Base-by-base conservation (phyloP, 2,113 vertebrate species). In the Uropsilus gracilis region DNA sequence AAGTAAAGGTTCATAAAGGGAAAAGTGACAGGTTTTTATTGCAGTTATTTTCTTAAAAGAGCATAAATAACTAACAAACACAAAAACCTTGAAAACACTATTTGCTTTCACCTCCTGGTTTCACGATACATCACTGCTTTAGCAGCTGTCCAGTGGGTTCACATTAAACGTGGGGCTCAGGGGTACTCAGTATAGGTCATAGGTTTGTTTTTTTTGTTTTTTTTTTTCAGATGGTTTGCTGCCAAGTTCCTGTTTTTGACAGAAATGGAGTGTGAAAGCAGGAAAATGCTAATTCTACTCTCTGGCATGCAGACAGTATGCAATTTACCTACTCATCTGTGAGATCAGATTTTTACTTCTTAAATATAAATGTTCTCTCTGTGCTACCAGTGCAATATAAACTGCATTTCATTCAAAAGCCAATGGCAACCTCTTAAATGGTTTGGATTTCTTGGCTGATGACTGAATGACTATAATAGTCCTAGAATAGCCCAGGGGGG, bases 221-320 rank as follows among this genome's bases (percentile, higher is more conserved):
- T n/a, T 64, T 22, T 63, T 53, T 50, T 59, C 89, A 82, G 28
- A 59, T 81, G 87, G 64, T 93, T 93, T 91, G 34, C 83, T 96
- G 80, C 87, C 80, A 94, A 78, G 91, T 93, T 81, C 53, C 84
- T 94, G 63, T 71, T 97, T 95, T 90, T 94, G 69, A 96, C 63
- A 95, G 77, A 95, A 96, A 86, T 55, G 17, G 64, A 93, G 26
- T 91, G 22, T 53, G 14, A 95, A 93, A 76, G 44, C 87, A 76
- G 48, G 22, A 91, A 89, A 59, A 89, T 93, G 57, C 72, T 94
- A 94, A 91, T 94, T 96, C 53, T 84, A 64, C n/a, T 89, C 72
- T 94, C 80, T 78, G 59, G 46, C 22, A 53, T 86, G 32, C 57
- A 91, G 46, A 91, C 69, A 89, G 75, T 80, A 90, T 46, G 46